Percentiles rank a stretch among this genome's conserved stretches.
These are phyloP conservation scores for Argyresthia albistria DNA, from an alignment of 2,888 invertebrate genomes.

Conservation along the genomic window DNA sequence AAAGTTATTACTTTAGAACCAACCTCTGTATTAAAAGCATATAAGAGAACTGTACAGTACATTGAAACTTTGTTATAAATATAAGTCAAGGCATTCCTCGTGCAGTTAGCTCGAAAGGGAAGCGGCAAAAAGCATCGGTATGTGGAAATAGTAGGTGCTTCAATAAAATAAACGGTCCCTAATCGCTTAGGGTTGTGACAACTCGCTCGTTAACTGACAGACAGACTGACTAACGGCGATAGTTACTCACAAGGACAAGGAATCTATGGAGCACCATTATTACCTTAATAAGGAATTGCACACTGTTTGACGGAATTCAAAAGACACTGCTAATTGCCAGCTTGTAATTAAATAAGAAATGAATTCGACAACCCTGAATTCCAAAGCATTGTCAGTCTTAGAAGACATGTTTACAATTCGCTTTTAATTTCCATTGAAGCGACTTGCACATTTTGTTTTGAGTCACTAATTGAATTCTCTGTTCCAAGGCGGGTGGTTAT, in stretches of 20 bases:
- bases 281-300: neutral
- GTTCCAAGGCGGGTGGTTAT: slow-evolving; percentile 46
- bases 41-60: too few species aligned
- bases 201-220: slow-evolving; percentile 17
- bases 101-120: too few species aligned
- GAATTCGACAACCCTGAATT: neutral
- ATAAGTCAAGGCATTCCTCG: too few species aligned
- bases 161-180: slow-evolving; percentile 53
- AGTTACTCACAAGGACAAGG: slow-evolving; percentile 9
- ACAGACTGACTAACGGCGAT: slow-evolving; percentile 17
- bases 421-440: neutral
- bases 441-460: slow-evolving; percentile 23
- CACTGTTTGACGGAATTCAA: slow-evolving; percentile 1
- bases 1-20: too few species aligned
- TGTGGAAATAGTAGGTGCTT: slow-evolving; percentile 39
- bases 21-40: too few species aligned
- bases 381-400: neutral
- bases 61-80: too few species aligned
- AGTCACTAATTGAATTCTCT: slow-evolving; percentile 35
- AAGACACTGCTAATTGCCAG: slow-evolving; percentile 1
- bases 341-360: neutral
- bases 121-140: slow-evolving; percentile 24
- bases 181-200: slow-evolving; percentile 30
- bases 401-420: neutral
- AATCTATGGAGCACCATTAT: slow-evolving; percentile 9